Evolutionary conservation across 2,888 invertebrate species (phyloP).

Genomic region (Matsumyia berberina): DNA sequence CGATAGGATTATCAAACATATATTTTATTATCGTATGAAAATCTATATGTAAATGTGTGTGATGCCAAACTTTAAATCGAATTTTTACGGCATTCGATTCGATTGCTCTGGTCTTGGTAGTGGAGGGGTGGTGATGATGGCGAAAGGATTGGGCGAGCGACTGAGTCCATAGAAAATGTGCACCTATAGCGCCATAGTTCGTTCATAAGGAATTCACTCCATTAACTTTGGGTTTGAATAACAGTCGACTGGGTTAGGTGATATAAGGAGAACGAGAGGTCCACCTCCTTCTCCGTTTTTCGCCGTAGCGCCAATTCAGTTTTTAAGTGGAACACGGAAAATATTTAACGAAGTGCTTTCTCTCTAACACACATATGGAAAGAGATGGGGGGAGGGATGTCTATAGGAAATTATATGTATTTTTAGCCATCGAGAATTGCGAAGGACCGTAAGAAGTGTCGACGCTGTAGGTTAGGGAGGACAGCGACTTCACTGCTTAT

Average conservation of each 20-base stretch:
- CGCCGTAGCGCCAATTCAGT: slow-evolving; percentile 13
- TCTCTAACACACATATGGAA: slow-evolving; percentile 25
- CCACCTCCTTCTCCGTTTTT: neutral
- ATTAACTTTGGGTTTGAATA: slow-evolving; percentile 62
- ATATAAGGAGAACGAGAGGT: slow-evolving; percentile 19
- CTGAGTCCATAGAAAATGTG: slow-evolving; percentile 47
- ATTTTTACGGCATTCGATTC: slow-evolving; percentile 72
- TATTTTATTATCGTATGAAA: slow-evolving; percentile 64
- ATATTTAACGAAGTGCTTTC: slow-evolving; percentile 67
- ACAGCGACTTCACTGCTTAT: slow-evolving; percentile 17
- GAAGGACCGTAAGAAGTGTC: slow-evolving; percentile 20
- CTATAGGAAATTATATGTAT: slow-evolving; percentile 14
- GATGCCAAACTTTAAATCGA: slow-evolving; percentile 72
- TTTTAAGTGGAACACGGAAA: slow-evolving; percentile 62
- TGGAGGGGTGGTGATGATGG: neutral
- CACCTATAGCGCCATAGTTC: slow-evolving; percentile 20
- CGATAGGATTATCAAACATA: slow-evolving; percentile 64
- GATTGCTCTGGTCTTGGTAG: slow-evolving; percentile 45
- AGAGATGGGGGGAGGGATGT: neutral
- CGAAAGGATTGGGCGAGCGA: slow-evolving; percentile 10
- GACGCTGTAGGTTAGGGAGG: slow-evolving; percentile 10
- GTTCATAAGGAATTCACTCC: slow-evolving; percentile 61
- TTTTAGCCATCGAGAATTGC: slow-evolving; percentile 10
- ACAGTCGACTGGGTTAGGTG: slow-evolving; percentile 31
- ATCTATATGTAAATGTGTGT: slow-evolving; percentile 57